Conservation (phyloP, 2,888 invertebrate species). For the Melieria picta region DNA sequence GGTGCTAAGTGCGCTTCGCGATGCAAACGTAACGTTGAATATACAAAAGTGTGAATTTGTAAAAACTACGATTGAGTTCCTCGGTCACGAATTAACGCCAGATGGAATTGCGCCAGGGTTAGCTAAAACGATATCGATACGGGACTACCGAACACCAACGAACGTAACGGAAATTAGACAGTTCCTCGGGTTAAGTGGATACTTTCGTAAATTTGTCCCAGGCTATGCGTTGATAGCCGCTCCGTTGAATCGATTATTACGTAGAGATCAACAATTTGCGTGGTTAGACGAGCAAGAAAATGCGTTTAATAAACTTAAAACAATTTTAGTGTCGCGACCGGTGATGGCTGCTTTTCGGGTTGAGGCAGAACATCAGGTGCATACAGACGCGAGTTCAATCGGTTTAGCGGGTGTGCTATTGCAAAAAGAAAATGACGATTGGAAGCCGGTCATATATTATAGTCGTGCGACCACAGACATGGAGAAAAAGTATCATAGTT, state of each 20-base stretch:
- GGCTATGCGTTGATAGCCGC: conserved; percentile 10
- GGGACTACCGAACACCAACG: conserved; percentile 19
- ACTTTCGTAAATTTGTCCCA: conserved; percentile 24
- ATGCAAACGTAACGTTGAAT: conserved; percentile 17
- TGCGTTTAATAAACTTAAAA: conserved; percentile 5
- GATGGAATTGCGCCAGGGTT: conserved; percentile 23
- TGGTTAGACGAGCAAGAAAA: conserved; percentile 4
- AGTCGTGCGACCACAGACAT: conserved; percentile 3
- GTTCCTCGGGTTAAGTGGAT: conserved; percentile 26
- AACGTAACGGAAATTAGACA: conserved; percentile 14
- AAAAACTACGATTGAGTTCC: conserved; percentile 10
- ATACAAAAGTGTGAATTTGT: conserved; percentile 20
- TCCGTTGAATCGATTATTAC: conserved; percentile 8
- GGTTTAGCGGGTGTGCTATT: conserved; percentile 1
- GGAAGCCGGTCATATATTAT: background rate
- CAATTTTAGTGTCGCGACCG: conserved; percentile 12
- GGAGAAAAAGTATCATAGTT: too few species aligned
- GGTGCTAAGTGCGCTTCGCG: conserved; percentile 10
- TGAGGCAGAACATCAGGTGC: conserved; percentile 14
- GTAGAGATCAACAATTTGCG: conserved; percentile 8
- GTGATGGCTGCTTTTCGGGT: conserved; percentile 19
- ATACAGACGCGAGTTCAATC: conserved; percentile 3
- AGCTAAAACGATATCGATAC: conserved; percentile 19
- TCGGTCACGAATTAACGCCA: conserved; percentile 16
- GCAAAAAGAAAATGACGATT: background rate